Conservation (phyloP, 2,797 vertebrate species). For the Fundulus diaphanus region DNA sequence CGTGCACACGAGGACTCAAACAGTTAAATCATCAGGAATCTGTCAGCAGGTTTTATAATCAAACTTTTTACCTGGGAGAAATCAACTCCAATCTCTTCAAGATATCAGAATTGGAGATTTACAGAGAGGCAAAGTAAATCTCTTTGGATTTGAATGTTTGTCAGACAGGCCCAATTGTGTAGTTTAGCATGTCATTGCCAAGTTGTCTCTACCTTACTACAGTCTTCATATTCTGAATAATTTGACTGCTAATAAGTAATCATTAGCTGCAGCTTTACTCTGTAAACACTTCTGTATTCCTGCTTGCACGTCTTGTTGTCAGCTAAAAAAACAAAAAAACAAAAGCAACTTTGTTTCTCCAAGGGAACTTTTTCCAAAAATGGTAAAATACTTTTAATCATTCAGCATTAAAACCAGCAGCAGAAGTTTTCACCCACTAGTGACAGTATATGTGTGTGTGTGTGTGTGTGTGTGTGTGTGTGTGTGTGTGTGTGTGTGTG, state of each 20-base stretch:
- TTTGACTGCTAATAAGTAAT: slow-evolving; percentile 26
- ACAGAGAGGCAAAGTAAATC: slow-evolving; percentile 19
- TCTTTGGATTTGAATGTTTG: slow-evolving; percentile 32
- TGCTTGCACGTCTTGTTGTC: slow-evolving; percentile 34
- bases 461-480: no score
- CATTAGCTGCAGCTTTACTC: slow-evolving; percentile 44
- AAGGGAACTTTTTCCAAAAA: slow-evolving; percentile 42
- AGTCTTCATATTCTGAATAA: slow-evolving; percentile 30
- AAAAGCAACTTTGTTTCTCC: slow-evolving; percentile 40
- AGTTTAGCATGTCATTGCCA: slow-evolving; percentile 21
- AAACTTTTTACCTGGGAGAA: not conserved
- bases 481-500: slow-evolving; percentile 21
- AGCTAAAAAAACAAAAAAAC: slow-evolving; percentile 41
- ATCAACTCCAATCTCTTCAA: not conserved
- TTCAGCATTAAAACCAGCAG: slow-evolving; percentile 50
- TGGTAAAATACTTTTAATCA: slow-evolving; percentile 19
- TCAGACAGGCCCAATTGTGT: slow-evolving; percentile 8
- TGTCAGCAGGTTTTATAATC: slow-evolving; percentile 17
- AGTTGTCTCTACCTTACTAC: slow-evolving; percentile 25
- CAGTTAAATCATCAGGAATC: slow-evolving; percentile 20
- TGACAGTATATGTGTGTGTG: slow-evolving; percentile 31
- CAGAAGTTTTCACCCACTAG: slow-evolving; percentile 43
- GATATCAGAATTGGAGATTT: slow-evolving; percentile 13
- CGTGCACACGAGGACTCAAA: slow-evolving; percentile 44
- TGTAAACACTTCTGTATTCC: slow-evolving; percentile 23